These are phyloP conservation scores for Poeciliopsis paucimaculata DNA, from an alignment of 2,797 vertebrate genomes.

Conservation along the genomic window DNA sequence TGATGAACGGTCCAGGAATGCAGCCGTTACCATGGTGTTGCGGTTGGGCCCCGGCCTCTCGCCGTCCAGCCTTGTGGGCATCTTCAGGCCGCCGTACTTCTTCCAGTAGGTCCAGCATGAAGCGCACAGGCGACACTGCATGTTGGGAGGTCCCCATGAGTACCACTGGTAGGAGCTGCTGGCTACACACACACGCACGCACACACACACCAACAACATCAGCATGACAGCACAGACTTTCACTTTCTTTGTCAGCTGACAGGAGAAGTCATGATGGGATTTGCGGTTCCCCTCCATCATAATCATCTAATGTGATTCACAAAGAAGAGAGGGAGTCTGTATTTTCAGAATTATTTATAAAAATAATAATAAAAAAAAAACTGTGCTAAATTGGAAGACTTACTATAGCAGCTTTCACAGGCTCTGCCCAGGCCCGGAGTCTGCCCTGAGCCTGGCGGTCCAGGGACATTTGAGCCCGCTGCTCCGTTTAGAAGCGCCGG, in stretches of 20 bases:
- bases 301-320: conserved; percentile 22
- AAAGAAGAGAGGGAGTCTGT: neutral
- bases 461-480: conserved; percentile 35
- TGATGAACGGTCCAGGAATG: neutral
- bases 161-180: conserved; percentile 99
- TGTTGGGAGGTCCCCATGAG: conserved; percentile 98
- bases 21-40: conserved; percentile 85
- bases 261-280: neutral
- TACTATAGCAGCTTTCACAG: conserved; percentile 98
- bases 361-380: neutral
- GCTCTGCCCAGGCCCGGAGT: conserved; percentile 87
- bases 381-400: conserved; percentile 71
- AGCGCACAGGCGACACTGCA: conserved; percentile 97
- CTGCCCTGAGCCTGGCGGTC: conserved; percentile 67
- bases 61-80: conserved; percentile 96
- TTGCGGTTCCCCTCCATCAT: neutral
- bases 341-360: neutral
- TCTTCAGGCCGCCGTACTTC: conserved; percentile 98
- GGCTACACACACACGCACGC: conserved; percentile 78
- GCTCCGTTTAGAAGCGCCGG: conserved; percentile 93
- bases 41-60: conserved; percentile 97
- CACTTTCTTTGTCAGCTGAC: neutral
- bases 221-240: neutral
- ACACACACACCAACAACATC: neutral
- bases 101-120: conserved; percentile 99